A percentile compares a stretch with the other conserved stretches of the same genome.
Conservation (phyloP, 2,113 vertebrate genomes). For the Rhinopithecus roxellana region DNA sequence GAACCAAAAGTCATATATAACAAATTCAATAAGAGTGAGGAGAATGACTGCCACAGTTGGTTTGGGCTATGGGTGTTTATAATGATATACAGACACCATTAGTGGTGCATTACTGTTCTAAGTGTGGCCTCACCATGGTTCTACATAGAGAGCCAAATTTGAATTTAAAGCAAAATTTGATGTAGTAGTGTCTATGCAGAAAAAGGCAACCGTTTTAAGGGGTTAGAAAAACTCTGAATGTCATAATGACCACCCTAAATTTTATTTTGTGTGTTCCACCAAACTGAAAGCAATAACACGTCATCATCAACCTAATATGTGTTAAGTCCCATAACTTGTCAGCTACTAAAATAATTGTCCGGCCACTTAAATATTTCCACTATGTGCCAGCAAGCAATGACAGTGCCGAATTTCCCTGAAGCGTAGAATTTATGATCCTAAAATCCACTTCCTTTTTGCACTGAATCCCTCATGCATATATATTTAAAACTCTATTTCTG, state of each 20-base stretch:
- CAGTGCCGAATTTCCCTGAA: constrained; percentile 51
- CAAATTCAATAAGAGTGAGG: background rate
- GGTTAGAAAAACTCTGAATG: background rate
- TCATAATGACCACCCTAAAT: constrained; percentile 46
- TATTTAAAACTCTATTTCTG: constrained; percentile 46
- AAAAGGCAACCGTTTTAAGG: constrained; percentile 53
- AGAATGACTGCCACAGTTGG: background rate
- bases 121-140: background rate
- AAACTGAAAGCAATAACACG: constrained; percentile 38
- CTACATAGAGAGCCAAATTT: background rate
- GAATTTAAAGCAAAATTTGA: constrained; percentile 55
- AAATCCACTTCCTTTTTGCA: constrained; percentile 24
- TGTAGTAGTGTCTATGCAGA: background rate
- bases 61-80: background rate
- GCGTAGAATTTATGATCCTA: constrained; percentile 52
- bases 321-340: constrained; percentile 48
- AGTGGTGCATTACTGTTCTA: background rate
- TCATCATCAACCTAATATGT: constrained; percentile 34
- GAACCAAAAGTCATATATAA: background rate
- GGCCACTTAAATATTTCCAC: constrained; percentile 62
- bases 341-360: constrained; percentile 52
- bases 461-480: constrained; percentile 42
- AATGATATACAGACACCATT: background rate
- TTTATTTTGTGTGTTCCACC: constrained; percentile 63
- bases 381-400: constrained; percentile 18